Conservation (phyloP, 1,140 invertebrate genomes). For the Drosophila novamexicana region DNA sequence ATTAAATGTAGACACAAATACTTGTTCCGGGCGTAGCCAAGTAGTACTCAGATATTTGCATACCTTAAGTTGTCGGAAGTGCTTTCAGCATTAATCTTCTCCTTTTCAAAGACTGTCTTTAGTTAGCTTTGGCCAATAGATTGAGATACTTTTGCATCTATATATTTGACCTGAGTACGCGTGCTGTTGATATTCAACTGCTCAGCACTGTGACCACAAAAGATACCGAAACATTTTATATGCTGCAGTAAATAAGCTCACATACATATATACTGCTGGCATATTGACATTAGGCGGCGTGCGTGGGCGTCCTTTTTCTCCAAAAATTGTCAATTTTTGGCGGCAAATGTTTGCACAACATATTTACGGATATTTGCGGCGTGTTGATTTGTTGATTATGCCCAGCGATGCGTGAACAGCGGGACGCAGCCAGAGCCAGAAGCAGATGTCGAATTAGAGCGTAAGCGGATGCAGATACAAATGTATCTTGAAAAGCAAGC, state of each 20-base stretch:
- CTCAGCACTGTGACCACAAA: not conserved
- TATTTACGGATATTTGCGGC: slow-evolving; percentile 45
- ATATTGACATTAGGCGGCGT: not conserved
- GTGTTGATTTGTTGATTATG: slow-evolving; percentile 46
- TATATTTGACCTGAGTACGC: not conserved
- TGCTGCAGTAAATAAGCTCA: not conserved
- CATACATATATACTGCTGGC: not conserved
- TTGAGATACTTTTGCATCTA: slow-evolving; percentile 2
- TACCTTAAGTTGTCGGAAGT: not conserved
- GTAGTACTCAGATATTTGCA: too few species aligned
- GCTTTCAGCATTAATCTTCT: not conserved
- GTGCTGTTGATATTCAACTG: slow-evolving; percentile 1
- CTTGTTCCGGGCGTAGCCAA: too few species aligned
- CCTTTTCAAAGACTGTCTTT: too few species aligned
- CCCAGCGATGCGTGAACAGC: slow-evolving; percentile 24
- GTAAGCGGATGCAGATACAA: slow-evolving; percentile 7
- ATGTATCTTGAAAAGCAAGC: not conserved
- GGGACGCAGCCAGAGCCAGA: not conserved
- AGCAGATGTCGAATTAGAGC: slow-evolving; percentile 4
- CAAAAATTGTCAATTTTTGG: slow-evolving; percentile 42
- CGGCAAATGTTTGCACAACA: slow-evolving; percentile 39
- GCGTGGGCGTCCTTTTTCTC: slow-evolving; percentile 1
- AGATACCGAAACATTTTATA: not conserved
- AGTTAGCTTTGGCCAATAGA: too few species aligned
- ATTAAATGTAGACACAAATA: too few species aligned